Evolutionary conservation across 2,113 vertebrate genomes (phyloP), one percentile per base, ranked within the genome.

Genomic region (Bujurquina vittata): DNA sequence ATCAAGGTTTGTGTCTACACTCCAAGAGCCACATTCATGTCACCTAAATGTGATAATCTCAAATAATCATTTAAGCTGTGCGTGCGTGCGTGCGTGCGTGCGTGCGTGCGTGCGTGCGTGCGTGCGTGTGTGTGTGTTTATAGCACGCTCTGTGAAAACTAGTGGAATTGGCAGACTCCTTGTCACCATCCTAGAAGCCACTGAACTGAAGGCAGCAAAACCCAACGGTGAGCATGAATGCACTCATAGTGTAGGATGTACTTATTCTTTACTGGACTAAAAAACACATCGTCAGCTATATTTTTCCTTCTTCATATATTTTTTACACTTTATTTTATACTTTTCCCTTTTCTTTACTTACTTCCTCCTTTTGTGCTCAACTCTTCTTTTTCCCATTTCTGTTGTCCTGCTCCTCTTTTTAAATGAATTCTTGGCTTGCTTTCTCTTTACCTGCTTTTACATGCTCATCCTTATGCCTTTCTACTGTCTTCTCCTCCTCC

Each of bases 151-250:
- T 20, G 94, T 97, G 65, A 99, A 98, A 88, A 87, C 88, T 5
- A 97, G 95, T 31, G 97, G 97, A 83, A 99, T 99, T 18, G 98
- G 98, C 57, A 95, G 98, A 59, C 94, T 99, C 78, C 97, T 99
- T 54, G 98, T 99, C 77, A 97, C 97, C 0, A 94, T 99, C 91
- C 96, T 97, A 59, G 98, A 99, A 88, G 98, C 97, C 5, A 97
- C 96, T 0, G 98, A 99, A 80, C 93, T 99, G 1, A 99, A 98
- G 92, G 95, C 97, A 15, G 96, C 92, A 78, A 99, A 97, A 92
- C 92, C 97, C 37, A 98, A 96, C 4, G 97, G 98, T 99, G 79
- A 95, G 91, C 43, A 17, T 54, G 22, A 63, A 80, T 11, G 12
- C 33, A 69, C 58, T 77, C 29, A 17, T 60, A 26, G 43, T 31